Evolutionary conservation across 2,113 vertebrate genomes (phyloP).

Genomic region (Nesospiza acunhae): DNA sequence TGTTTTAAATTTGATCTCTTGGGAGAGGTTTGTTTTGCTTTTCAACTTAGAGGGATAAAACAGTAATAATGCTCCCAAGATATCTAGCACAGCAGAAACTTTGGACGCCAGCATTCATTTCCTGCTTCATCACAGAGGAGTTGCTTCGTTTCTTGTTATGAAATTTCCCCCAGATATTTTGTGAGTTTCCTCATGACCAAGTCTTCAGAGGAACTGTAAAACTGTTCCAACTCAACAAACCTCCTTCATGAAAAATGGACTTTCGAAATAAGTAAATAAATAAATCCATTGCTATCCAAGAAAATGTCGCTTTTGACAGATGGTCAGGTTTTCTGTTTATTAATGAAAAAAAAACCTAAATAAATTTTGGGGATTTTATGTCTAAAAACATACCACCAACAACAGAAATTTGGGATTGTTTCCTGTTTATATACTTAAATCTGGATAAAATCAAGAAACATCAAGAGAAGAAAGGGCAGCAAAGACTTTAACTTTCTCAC

Average conservation of each 20-base stretch:
- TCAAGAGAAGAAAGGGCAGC: not conserved
- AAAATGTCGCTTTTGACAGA: conserved; percentile 1
- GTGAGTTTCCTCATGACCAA: conserved; percentile 1
- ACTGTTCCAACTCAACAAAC: not conserved
- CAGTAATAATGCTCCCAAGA: not conserved
- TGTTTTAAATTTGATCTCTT: not conserved
- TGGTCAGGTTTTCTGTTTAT: not conserved
- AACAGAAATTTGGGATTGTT: not conserved
- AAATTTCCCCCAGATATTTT: not conserved
- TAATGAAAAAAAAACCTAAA: not conserved
- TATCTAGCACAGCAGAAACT: not conserved
- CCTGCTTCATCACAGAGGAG: not conserved
- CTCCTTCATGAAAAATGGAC: not conserved
- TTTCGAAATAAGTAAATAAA: not conserved
- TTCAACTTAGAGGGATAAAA: not conserved
- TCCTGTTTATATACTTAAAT: not conserved
- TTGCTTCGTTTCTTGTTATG: conserved; percentile 3
- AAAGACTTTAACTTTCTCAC: not conserved
- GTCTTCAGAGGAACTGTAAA: not conserved
- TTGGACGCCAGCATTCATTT: not conserved
- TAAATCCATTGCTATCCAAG: not conserved
- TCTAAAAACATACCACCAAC: not conserved
- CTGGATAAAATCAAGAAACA: rapidly evolving
- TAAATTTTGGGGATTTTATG: not conserved
- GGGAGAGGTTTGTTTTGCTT: not conserved